Evolutionary conservation across 2,888 invertebrate genomes (phyloP).

Genomic region (Campoplex capitator): DNA sequence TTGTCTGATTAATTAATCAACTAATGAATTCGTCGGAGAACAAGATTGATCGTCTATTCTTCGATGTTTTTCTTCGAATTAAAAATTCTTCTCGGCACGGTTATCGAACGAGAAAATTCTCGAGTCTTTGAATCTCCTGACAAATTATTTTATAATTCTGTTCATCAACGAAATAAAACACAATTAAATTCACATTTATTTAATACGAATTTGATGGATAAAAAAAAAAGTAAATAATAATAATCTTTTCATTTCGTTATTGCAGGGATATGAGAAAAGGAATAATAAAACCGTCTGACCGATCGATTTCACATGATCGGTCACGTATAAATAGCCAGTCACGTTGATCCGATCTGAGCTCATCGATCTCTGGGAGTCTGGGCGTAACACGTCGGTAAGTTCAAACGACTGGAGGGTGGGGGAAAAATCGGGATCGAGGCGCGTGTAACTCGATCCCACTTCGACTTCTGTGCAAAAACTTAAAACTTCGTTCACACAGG

Average conservation of each 20-base stretch:
- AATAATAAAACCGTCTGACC: neutral
- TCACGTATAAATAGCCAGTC: constrained; percentile 20
- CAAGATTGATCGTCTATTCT: too few species aligned
- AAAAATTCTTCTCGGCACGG: too few species aligned
- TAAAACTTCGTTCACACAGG: neutral
- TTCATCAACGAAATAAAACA: neutral
- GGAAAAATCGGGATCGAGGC: constrained; percentile 11
- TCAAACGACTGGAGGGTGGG: neutral
- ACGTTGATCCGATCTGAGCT: constrained; percentile 32
- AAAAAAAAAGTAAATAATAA: neutral
- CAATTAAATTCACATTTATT: neutral
- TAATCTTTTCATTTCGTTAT: neutral
- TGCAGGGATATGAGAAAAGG: neutral
- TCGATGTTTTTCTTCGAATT: too few species aligned
- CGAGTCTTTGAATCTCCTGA: neutral
- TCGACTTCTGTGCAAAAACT: neutral
- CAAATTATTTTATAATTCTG: neutral
- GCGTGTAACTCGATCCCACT: constrained; percentile 22
- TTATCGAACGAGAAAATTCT: neutral
- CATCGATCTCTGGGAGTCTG: constrained; percentile 27
- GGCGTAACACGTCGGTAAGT: constrained; percentile 29
- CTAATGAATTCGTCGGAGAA: neutral
- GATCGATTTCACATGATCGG: constrained; percentile 8
- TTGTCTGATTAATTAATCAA: neutral
- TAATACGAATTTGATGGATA: neutral